Evolutionary conservation across 2,797 vertebrate species (phyloP), one percentile per base, ranked within the genome.

Genomic region (Myotis planiceps): DNA sequence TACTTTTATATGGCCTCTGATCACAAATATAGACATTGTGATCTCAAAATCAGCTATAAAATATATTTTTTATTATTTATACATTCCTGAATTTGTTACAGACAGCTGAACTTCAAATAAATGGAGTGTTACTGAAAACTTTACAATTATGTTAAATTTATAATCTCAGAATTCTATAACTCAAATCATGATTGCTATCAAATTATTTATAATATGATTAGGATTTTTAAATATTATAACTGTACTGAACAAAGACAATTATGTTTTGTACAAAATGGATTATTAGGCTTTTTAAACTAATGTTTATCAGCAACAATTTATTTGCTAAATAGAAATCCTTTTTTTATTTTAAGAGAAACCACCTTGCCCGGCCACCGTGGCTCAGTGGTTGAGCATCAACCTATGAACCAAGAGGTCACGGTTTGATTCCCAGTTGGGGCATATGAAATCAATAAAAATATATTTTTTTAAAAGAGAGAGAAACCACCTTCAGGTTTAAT

Each of bases 241-340:
- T 93, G 0, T 78, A 53, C 47, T 85, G 32, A 69, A 55, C 13
- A 92, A 81, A 87, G 78, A n/a, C 58, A 94, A 84, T 76, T 87
- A 78, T 29, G 55, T 84, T 90, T 91, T 85, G 29, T 82, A 85
- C n/a, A 86, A 94, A 94, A 88, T 63, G 14, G 37, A 37, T 79
- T 87, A 27, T 37, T 88, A 74, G 71, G 32, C 18, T 69, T 88
- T 90, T 88, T 90, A 84, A 88, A 76, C 32, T 53, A 65, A 96
- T 72, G 47, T 7, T 76, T 18, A 47, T 79, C 16, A 65, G 79
- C 39, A 84, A 90, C 49, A 37, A 66, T 47, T 66, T 72, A 29
- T 78, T 90, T 94, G 27, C 58, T 80, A 6, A 84, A 55, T 19
- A 92, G 34, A 9, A 74, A 72, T 81, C 10, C 2, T 45, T 74